Percentiles rank a stretch among this genome's conserved stretches.
These are phyloP conservation scores for Hydra vulgaris DNA, from an alignment of 30 jellyfish, hydroid and myxozoan genomes.

Conservation along the genomic window DNA sequence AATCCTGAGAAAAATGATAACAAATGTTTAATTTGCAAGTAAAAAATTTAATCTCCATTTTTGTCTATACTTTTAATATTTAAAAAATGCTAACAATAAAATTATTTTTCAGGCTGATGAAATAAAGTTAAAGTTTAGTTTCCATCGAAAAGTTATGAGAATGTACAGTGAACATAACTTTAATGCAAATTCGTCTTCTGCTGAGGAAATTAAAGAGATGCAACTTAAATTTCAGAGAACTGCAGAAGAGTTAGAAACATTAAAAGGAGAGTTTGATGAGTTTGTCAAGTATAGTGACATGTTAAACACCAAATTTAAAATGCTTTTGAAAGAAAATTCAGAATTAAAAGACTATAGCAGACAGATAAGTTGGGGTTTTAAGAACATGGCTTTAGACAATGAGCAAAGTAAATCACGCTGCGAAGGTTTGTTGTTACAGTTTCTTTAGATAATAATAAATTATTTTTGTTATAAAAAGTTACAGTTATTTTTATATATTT, in stretches of 20 bases:
- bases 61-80: not conserved
- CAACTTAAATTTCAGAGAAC: not conserved
- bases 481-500: not conserved
- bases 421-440: not conserved
- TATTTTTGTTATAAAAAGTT: not conserved
- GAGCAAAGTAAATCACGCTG: not conserved
- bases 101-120: not conserved
- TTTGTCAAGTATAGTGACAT: constrained; percentile 18
- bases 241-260: constrained; percentile 9
- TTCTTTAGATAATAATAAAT: not conserved
- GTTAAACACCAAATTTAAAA: constrained; percentile 11
- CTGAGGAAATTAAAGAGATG: not conserved
- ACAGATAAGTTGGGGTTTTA: not conserved
- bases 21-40: not conserved
- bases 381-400: not conserved
- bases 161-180: constrained; percentile 2
- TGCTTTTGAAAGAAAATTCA: constrained; percentile 9
- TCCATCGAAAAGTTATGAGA: not conserved
- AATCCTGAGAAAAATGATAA: too few species aligned
- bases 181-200: not conserved
- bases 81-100: not conserved
- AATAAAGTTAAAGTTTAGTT: not conserved
- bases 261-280: constrained; percentile 9
- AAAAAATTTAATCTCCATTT: too few species aligned
- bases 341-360: constrained; percentile 16